Conservation (phyloP, 2,797 vertebrate genomes). For the Meda fulgida region DNA sequence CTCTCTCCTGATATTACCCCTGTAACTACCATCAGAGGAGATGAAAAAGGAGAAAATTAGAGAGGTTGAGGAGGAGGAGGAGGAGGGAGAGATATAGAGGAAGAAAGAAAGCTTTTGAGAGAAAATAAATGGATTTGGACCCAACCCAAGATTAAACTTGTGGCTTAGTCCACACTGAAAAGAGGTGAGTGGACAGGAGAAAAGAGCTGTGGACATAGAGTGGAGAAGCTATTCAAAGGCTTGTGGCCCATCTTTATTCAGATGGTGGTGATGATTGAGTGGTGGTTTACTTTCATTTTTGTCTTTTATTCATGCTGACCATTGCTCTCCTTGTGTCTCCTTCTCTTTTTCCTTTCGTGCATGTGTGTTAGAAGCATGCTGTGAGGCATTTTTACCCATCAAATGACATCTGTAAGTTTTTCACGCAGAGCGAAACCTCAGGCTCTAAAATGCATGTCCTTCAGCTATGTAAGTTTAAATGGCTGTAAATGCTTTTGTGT, state of each 20-base stretch:
- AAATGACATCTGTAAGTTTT: slow-evolving; percentile 51
- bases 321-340: neutral
- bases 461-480: slow-evolving; percentile 15
- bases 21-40: slow-evolving; percentile 28
- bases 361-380: slow-evolving; percentile 34
- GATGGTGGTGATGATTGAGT: neutral
- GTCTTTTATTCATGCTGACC: slow-evolving; percentile 11
- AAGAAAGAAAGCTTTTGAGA: neutral
- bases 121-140: slow-evolving; percentile 35
- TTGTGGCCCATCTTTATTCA: slow-evolving; percentile 31
- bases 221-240: slow-evolving; percentile 24
- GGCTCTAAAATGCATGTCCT: slow-evolving; percentile 45
- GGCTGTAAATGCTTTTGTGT: slow-evolving; percentile 33
- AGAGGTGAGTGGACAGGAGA: slow-evolving; percentile 7
- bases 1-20: slow-evolving; percentile 2
- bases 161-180: slow-evolving; percentile 17
- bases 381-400: slow-evolving; percentile 52
- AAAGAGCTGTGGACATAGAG: neutral
- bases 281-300: slow-evolving; percentile 52
- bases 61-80: slow-evolving; percentile 30
- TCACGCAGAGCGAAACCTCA: slow-evolving; percentile 25
- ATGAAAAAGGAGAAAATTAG: slow-evolving; percentile 29
- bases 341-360: slow-evolving; percentile 29
- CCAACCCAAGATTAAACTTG: slow-evolving; percentile 30
- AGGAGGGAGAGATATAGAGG: neutral